Evolutionary conservation across 2,113 vertebrate species (phyloP), one percentile per base, ranked within the genome.

Genomic region (Propithecus coquereli): DNA sequence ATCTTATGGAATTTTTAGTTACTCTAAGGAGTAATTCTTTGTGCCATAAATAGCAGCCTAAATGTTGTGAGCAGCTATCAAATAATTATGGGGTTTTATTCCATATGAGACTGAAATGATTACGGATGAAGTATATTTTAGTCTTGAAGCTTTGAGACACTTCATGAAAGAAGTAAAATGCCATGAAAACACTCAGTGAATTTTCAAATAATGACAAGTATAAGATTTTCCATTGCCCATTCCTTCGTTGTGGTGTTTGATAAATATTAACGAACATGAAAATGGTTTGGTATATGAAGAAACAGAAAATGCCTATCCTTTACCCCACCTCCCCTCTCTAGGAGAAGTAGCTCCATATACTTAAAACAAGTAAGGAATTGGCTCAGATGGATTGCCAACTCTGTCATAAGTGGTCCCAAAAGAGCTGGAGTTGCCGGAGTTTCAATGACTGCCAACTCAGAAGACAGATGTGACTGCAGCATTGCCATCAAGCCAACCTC

Each of bases 301-400:
- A 96, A 97, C 18, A 94, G 73, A 95, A 97, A 94, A 76, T 18
- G 17, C 6, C 11, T 83, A 83, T 52, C 50, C 61, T 90, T 92
- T 25, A 66, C 40, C 40, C 40, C 25, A 50, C n/a, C 54, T 59
- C 14, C 18, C 13, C 25, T 6, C 76, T 79, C 74, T 65, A 91
- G 92, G 54, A 94, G n/a, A 96, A 94, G 85, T 50, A 87, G 37
- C 27, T 94, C 96, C 61, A 89, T 59, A 86, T 92, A 93, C 45
- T 93, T 95, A 59, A 97, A 97, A 91, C n/a, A 20, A 97, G 65
- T 91, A 95, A 96, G n/a, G 87, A 93, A 82, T 86, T 94, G 83
- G 89, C 54, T 93, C 32, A 94, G 93, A 81, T 66, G 50, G 68
- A 95, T 59, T 87, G 80, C 30, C 87, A 94, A 40, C 43, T 80